A percentile compares a stretch with the other conserved stretches of the same genome.
phyloP scores from a whole-genome alignment of 2,888 invertebrate species.

The Tetrapedia diversipes region DNA sequence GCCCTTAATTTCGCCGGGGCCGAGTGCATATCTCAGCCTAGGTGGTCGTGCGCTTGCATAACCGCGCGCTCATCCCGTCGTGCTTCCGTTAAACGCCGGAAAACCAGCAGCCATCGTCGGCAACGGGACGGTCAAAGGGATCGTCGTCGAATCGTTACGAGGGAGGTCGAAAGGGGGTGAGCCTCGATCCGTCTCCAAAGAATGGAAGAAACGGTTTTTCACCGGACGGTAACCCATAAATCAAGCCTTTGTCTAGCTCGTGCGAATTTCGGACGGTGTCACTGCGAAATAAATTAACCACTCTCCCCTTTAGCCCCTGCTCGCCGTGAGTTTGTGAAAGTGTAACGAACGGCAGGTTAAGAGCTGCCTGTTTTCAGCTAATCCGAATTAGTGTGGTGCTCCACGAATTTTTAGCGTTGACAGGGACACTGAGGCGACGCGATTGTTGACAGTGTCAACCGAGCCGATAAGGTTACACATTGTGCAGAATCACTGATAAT shows the following conservation, averaged over 20 bases:
- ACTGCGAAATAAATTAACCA: conserved; percentile 20
- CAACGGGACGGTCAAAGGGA: neutral
- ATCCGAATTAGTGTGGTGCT: neutral
- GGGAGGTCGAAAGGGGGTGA: too few relatives aligned
- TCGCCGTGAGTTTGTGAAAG: neutral
- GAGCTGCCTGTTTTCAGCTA: neutral
- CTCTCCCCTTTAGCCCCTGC: neutral
- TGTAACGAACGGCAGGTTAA: neutral
- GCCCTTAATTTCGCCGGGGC: conserved; percentile 60
- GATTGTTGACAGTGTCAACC: too few relatives aligned
- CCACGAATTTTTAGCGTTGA: too few relatives aligned
- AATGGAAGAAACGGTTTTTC: neutral
- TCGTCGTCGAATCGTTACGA: too few relatives aligned
- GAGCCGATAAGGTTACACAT: too few relatives aligned
- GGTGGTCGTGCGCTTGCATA: conserved; percentile 46
- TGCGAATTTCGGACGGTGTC: neutral
- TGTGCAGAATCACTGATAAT: too few relatives aligned
- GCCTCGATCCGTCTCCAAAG: neutral
- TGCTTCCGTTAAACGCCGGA: conserved; percentile 29
- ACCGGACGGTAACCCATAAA: conserved; percentile 11
- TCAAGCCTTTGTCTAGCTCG: conserved; percentile 4
- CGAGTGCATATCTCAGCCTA: conserved; percentile 31
- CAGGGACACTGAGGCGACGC: too few relatives aligned
- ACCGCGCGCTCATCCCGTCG: conserved; percentile 26
- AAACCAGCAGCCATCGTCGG: conserved; percentile 33